Evolutionary conservation across 2,113 vertebrate species (phyloP).

Genomic region (Neomonachus schauinslandi): DNA sequence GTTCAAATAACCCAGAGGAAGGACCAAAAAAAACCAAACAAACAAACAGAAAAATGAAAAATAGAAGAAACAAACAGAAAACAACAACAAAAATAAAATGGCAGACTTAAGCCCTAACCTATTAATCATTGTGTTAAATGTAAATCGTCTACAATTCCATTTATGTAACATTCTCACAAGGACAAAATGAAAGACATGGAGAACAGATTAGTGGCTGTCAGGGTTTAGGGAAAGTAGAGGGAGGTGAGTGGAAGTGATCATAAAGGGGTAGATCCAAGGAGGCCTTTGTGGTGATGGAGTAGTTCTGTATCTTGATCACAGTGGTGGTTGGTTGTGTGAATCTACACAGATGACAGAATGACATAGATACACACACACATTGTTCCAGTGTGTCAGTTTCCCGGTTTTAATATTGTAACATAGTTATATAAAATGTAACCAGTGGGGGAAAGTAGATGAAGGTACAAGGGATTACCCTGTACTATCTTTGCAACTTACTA

Average conservation of each 20-base stretch:
- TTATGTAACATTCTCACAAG: neutral
- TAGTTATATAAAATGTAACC: neutral
- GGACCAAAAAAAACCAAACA: neutral
- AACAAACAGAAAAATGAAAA: neutral
- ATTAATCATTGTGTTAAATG: neutral
- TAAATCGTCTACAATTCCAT: neutral
- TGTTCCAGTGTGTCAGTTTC: neutral
- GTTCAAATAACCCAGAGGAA: neutral
- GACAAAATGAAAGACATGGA: neutral
- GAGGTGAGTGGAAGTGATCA: neutral
- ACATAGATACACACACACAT: neutral
- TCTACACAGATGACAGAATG: neutral
- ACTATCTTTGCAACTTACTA: neutral
- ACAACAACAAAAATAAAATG: slow-evolving; percentile 20
- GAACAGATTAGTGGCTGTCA: neutral
- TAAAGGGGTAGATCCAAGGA: neutral
- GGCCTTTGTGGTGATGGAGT: neutral
- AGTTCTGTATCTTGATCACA: neutral
- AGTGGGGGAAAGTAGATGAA: neutral
- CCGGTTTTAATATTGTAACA: neutral
- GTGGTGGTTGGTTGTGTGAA: neutral
- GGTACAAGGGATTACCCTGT: too few relatives aligned
- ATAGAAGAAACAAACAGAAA: neutral
- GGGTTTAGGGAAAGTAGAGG: neutral
- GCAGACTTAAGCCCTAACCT: neutral